phyloP scores from a whole-genome alignment of 2,797 vertebrate genomes.

The Botia kubotai region DNA sequence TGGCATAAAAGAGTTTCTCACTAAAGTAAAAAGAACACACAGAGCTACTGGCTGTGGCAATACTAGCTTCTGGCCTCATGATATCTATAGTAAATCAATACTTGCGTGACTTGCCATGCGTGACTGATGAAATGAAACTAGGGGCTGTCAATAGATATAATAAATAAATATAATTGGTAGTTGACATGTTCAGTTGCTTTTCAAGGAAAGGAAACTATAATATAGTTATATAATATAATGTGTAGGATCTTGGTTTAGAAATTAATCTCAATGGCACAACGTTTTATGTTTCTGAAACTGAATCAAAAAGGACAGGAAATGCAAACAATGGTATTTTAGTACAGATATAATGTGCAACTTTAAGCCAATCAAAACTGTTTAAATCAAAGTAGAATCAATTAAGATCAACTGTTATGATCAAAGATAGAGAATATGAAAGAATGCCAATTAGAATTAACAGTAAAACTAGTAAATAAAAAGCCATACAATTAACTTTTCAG shows the following conservation, averaged over 20 bases:
- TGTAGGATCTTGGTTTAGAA: not conserved
- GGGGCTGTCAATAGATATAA: too few relatives aligned
- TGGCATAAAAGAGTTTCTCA: conserved; percentile 10
- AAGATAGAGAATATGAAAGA: too few relatives aligned
- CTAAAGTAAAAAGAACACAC: not conserved
- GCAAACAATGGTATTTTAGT: not conserved
- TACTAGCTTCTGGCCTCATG: not conserved
- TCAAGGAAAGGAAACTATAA: not conserved
- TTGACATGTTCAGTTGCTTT: not conserved
- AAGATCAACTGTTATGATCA: too few relatives aligned
- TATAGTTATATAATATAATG: not conserved
- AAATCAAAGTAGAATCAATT: too few relatives aligned
- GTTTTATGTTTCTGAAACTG: not conserved
- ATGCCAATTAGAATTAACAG: too few relatives aligned
- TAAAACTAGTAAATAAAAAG: too few relatives aligned
- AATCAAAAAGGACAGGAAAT: not conserved
- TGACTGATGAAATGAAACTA: not conserved
- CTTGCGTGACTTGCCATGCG: too few relatives aligned
- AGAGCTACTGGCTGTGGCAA: not conserved
- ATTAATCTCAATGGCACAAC: not conserved
- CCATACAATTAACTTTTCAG: too few relatives aligned
- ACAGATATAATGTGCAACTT: not conserved
- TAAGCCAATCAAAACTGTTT: not conserved
- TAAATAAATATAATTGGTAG: not conserved
- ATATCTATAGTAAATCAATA: not conserved